Percentiles rank a stretch among this genome's conserved stretches.
phyloP scores from a whole-genome alignment of 2,888 invertebrate species.

The Netelia inedita region DNA sequence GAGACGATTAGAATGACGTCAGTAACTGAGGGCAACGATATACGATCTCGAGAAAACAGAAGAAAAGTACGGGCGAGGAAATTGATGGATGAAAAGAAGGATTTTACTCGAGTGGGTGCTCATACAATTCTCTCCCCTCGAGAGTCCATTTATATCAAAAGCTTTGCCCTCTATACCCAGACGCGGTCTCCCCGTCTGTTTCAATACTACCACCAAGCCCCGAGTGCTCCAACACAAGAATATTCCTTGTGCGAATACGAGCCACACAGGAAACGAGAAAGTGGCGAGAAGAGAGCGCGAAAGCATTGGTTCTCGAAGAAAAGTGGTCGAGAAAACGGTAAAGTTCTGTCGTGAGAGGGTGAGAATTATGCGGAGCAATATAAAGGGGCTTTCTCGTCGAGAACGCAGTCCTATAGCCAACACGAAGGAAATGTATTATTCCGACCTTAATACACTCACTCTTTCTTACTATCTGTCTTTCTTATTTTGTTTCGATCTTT shows the following conservation, averaged over 20 bases:
- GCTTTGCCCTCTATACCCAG: constrained; percentile 72
- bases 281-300: constrained; percentile 12
- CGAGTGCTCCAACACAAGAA: constrained; percentile 29
- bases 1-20: constrained; percentile 18
- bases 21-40: background rate
- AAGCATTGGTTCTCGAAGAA: constrained; percentile 29
- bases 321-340: constrained; percentile 17
- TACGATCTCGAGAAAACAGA: constrained; percentile 52
- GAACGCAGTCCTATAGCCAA: background rate
- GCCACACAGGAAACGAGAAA: background rate
- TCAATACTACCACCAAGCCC: constrained; percentile 15
- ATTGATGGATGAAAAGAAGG: constrained; percentile 68
- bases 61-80: constrained; percentile 62
- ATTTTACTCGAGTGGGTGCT: constrained; percentile 70
- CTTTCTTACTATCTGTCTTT: constrained; percentile 4
- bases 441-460: background rate
- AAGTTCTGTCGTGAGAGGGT: constrained; percentile 30
- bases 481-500: background rate
- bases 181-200: constrained; percentile 67
- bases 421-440: background rate
- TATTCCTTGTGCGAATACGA: constrained; percentile 15
- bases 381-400: constrained; percentile 25
- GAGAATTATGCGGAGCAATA: constrained; percentile 38
- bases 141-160: constrained; percentile 77
- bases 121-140: constrained; percentile 60